A percentile compares a stretch with the other conserved stretches of the same genome.
phyloP scores from a whole-genome alignment of 2,113 vertebrate species.

The Ochotona princeps region DNA sequence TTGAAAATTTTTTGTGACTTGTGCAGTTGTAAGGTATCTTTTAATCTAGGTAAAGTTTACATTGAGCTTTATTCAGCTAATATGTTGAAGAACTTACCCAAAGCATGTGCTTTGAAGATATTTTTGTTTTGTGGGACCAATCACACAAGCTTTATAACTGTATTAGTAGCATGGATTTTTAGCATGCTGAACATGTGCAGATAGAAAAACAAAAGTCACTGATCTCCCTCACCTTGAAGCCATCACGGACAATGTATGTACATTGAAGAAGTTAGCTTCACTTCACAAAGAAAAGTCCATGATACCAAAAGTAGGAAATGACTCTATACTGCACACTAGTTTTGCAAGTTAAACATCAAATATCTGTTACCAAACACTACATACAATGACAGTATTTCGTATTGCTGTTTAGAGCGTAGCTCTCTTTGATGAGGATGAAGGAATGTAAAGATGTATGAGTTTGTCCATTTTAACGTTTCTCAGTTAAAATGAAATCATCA shows the following conservation, averaged over 20 bases:
- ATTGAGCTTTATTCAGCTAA: not conserved
- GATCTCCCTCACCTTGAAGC: slow-evolving; percentile 55
- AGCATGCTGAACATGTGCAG: slow-evolving; percentile 77
- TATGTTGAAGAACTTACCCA: slow-evolving; percentile 24
- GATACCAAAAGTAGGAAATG: not conserved
- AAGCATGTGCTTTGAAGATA: slow-evolving; percentile 30
- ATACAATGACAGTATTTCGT: not conserved
- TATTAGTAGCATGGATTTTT: slow-evolving; percentile 70
- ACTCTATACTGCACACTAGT: not conserved
- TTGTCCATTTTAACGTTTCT: slow-evolving; percentile 13
- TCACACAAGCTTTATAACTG: slow-evolving; percentile 57
- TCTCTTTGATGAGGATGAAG: not conserved
- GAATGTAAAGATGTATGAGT: not conserved
- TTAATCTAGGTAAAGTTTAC: not conserved
- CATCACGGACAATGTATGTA: not conserved
- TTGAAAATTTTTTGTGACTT: slow-evolving; percentile 26
- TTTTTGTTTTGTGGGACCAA: slow-evolving; percentile 34
- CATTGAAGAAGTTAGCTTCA: slow-evolving; percentile 31
- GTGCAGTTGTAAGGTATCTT: not conserved
- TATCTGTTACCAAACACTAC: not conserved
- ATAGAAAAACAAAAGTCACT: slow-evolving; percentile 77
- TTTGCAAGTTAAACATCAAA: slow-evolving; percentile 29
- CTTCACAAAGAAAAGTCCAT: slow-evolving; percentile 34
- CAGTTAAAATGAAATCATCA: not conserved
- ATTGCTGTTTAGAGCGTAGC: not conserved